Evolutionary conservation across 2,797 vertebrate species (phyloP), one percentile per base, ranked within the genome.

Genomic region (Fratercula arctica): DNA sequence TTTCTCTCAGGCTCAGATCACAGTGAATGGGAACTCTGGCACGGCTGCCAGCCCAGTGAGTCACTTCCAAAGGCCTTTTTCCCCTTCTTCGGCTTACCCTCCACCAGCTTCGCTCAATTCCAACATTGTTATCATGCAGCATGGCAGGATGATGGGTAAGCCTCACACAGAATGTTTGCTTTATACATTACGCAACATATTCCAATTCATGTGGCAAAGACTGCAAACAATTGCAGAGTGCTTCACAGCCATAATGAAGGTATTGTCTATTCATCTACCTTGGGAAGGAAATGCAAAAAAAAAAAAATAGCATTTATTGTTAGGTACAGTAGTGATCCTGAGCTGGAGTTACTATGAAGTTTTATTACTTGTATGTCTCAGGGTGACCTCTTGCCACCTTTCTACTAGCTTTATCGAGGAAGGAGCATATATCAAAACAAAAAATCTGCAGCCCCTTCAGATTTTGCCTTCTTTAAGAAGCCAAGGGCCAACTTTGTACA

Each of bases 141-240:
- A 98, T 80, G 98, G 98, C 96, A 98, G 98, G 76, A 98, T 98
- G 69, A 98, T 99, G 94, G 99, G 99, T 99, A 97, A 98, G 99
- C 96, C 74, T 93, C 67, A 29, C 69, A 63, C 46, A 85, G 43
- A 87, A 66, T 59, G 24, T 96, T 69, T 85, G 69, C 75, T 93
- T 96, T 93, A 79, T 78, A 73, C 28, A 26, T 93, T 93, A 23
- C 2, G 8, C 53, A 66, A 13, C 9, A 2, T 94, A 54, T 56
- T 90, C 29, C 61, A 24, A 31, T 72, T 94, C 33, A 14, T 13
- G 19, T 89, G 79, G 54, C 59, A 74, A 70, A 85, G 61, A 23
- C 26, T 75, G 59, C 57, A 86, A 94, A 91, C 61, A 66, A 10
- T 75, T 78, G 50, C 19, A 33, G 60, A 70, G 61, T 54, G 60